Percentiles rank a stretch among this genome's conserved stretches.
Evolutionary conservation across 2,797 vertebrate species (phyloP).

Genomic region (Pogonophryne albipinna): DNA sequence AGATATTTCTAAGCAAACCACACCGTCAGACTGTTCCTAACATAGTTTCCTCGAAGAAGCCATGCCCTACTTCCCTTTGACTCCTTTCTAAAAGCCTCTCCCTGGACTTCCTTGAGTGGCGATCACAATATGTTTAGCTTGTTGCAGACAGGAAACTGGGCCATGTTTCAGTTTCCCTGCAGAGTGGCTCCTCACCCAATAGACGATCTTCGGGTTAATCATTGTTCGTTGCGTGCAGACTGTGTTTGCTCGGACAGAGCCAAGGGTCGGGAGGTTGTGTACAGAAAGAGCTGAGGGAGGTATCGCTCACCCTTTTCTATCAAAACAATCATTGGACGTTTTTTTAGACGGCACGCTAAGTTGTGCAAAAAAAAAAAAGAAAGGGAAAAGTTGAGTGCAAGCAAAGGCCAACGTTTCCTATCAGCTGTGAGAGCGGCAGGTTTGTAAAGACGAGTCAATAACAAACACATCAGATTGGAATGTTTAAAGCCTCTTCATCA

Average conservation of each 20-base stretch:
- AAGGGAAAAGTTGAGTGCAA: not conserved
- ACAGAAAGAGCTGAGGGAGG: conserved; percentile 81
- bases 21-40: too few species aligned
- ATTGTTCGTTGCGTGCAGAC: conserved; percentile 90
- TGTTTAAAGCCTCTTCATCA: too few species aligned
- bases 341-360: conserved; percentile 78
- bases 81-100: not conserved
- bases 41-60: not conserved
- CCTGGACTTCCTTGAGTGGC: not conserved
- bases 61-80: too few species aligned
- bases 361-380: conserved; percentile 35
- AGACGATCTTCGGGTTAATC: conserved; percentile 83
- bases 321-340: conserved; percentile 81
- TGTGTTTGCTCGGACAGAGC: conserved; percentile 87
- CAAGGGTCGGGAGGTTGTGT: conserved; percentile 86
- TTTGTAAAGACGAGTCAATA: too few species aligned
- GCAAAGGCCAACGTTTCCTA: too few species aligned
- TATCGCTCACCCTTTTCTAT: conserved; percentile 82
- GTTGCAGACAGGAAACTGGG: not conserved
- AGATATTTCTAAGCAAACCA: too few species aligned
- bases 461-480: too few species aligned
- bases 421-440: too few species aligned
- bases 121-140: not conserved
- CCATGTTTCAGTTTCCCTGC: conserved; percentile 1
- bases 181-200: conserved; percentile 37